Conservation (phyloP, 2,797 vertebrate species). For the Spondyliosoma cantharus region DNA sequence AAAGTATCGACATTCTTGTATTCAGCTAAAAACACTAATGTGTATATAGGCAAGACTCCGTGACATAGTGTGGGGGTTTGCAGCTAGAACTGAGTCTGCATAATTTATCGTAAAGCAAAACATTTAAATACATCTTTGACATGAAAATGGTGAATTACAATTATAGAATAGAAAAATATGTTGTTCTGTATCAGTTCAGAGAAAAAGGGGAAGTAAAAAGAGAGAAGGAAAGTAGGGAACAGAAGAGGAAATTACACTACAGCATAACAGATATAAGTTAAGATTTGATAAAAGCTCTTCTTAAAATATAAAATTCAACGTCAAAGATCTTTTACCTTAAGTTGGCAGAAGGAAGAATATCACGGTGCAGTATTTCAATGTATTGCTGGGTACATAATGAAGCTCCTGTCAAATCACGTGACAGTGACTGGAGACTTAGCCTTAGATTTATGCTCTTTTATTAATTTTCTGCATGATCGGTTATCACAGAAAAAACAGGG, state of each 20-base stretch:
- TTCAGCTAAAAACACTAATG: background rate
- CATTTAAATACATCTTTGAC: background rate
- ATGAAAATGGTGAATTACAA: background rate
- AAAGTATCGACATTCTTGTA: background rate
- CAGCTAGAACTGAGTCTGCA: background rate
- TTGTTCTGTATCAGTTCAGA: conserved; percentile 4
- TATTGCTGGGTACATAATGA: background rate
- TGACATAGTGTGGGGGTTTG: background rate
- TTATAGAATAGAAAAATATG: background rate
- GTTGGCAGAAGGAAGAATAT: background rate
- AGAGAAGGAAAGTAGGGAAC: conserved; percentile 41
- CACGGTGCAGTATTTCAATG: background rate
- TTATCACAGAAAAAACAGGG: background rate
- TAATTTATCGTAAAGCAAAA: background rate
- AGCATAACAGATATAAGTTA: conserved; percentile 20
- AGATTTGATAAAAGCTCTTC: background rate
- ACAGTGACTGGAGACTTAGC: background rate
- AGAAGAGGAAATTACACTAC: conserved; percentile 50
- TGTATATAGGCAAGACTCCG: background rate
- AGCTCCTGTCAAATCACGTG: background rate
- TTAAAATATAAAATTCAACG: background rate
- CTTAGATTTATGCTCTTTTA: background rate
- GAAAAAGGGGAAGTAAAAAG: background rate
- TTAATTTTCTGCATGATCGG: background rate
- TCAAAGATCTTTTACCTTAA: background rate